phyloP scores from a whole-genome alignment of 92 coral and sea anemone genomes.

The Heliopora coerulea region DNA sequence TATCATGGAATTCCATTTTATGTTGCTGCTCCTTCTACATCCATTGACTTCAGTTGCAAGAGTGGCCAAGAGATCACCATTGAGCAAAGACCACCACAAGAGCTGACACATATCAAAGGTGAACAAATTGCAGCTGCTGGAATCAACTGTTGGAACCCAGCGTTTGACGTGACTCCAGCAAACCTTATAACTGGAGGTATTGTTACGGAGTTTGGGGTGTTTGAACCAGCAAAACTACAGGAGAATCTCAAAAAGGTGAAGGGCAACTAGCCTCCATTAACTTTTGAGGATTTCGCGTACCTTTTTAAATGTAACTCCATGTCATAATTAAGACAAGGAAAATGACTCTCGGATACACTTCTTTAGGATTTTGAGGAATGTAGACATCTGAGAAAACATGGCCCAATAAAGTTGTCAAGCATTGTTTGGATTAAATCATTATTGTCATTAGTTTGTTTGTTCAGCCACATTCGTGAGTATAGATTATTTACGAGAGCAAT shows the following conservation, averaged over 20 bases:
- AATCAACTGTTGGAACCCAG: conserved; percentile 92
- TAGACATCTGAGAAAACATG: too few species aligned
- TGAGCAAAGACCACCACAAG: conserved; percentile 78
- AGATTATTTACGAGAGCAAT: too few species aligned
- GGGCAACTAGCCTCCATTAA: too few species aligned
- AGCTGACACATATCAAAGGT: conserved; percentile 67
- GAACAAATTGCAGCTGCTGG: conserved; percentile 78
- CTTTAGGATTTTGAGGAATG: too few species aligned
- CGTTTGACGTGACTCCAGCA: conserved; percentile 93
- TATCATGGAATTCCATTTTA: conserved; percentile 81
- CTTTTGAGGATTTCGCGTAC: too few species aligned
- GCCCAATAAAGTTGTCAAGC: too few species aligned
- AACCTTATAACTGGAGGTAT: conserved; percentile 89
- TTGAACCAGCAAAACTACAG: conserved; percentile 64
- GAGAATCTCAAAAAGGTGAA: conserved; percentile 25
- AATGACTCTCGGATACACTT: too few species aligned
- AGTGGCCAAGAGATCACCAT: conserved; percentile 73
- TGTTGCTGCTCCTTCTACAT: conserved; percentile 82
- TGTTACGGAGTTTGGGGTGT: conserved; percentile 84
- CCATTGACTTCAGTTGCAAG: conserved; percentile 66
- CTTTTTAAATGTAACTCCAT: too few species aligned
- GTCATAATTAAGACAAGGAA: too few species aligned
- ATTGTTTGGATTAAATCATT: too few species aligned
- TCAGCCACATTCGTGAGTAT: too few species aligned
- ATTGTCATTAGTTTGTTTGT: too few species aligned